Base-by-base conservation (phyloP, 2,797 vertebrate genomes). In the Lepus oiostolus region DNA sequence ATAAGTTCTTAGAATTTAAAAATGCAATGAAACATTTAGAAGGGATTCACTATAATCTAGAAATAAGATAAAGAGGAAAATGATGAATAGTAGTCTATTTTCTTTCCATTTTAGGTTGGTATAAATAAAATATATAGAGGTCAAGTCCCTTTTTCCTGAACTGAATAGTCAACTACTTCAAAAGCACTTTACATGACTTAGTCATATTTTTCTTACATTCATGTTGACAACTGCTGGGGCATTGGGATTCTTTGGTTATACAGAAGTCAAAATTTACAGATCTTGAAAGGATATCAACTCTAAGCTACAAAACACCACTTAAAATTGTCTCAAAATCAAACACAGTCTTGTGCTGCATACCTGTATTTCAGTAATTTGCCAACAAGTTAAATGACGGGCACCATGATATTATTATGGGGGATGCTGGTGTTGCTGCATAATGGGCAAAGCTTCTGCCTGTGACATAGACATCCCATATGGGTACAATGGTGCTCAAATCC, bases 121-220 rank as follows among this genome's bases (percentile, higher is more conserved):
- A 86, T 82, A 72, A 85, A 72, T 70, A 70, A 88, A 93, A 85
- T 3, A 54, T 81, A 4, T 12, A 79, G 30, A 77, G 1, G 7
- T 94, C 38, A 60, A 16, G 2, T 47, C 7, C 68, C 42, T 47
- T 91, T 87, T 70, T 10, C 24, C 13, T 65, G 14, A 35, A 32
- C 9, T 77, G 30, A 94, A 42, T 28, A 30, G 1, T 68, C 8
- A 83, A 21, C 5, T 50, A 30, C 47, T 75, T 50, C 26, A 68
- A 75, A 38, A 19, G 7, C 14, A 88, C 14, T 74, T 88, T 22
- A 83, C n/a, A 84, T 68, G 22, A 90, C 5, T 71, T 58, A 86
- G 62, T 75, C 38, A 72, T 58, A 65, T 92, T 54, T 75, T 76
- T 90, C 74, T 87, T 79, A 10, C 26, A 84, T 93, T 93, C 52